A percentile compares a stretch with the other conserved stretches of the same genome.
Evolutionary conservation across 2,113 vertebrate genomes (phyloP).

Genomic region (Suncus etruscus): DNA sequence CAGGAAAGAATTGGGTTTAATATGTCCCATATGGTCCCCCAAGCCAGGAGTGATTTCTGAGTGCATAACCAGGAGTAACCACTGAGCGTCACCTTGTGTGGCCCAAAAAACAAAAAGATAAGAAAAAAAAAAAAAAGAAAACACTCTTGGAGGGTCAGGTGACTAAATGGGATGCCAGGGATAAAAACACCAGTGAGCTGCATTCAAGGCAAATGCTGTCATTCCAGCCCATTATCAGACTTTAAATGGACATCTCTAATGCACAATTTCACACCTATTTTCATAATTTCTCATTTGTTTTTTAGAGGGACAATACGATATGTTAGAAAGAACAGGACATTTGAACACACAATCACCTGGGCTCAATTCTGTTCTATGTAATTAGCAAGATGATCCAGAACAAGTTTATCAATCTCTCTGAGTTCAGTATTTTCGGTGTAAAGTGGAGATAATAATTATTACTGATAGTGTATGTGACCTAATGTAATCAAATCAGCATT

Average conservation of each 20-base stretch:
- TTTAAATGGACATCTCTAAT: background rate
- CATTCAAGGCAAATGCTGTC: background rate
- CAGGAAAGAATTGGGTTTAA: too few relatives aligned
- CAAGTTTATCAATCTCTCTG: conserved; percentile 9
- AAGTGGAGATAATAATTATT: conserved; percentile 24
- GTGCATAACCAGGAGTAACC: too few relatives aligned
- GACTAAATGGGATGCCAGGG: too few relatives aligned
- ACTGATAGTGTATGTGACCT: background rate
- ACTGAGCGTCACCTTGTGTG: too few relatives aligned
- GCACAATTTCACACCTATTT: background rate
- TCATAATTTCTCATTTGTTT: conserved; percentile 1
- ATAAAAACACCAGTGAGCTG: too few relatives aligned
- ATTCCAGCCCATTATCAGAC: background rate
- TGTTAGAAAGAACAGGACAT: background rate
- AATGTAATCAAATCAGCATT: background rate
- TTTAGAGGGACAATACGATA: background rate
- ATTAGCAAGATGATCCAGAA: background rate
- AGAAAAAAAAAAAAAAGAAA: too few relatives aligned
- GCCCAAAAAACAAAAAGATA: too few relatives aligned
- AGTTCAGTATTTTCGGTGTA: background rate
- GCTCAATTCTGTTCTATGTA: background rate
- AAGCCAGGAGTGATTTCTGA: too few relatives aligned
- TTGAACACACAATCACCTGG: background rate
- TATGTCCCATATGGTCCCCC: too few relatives aligned
- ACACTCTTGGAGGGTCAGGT: too few relatives aligned